A percentile compares a stretch with the other conserved stretches of the same genome.
phyloP scores from a whole-genome alignment of 2,797 vertebrate species.

The Columba guinea region DNA sequence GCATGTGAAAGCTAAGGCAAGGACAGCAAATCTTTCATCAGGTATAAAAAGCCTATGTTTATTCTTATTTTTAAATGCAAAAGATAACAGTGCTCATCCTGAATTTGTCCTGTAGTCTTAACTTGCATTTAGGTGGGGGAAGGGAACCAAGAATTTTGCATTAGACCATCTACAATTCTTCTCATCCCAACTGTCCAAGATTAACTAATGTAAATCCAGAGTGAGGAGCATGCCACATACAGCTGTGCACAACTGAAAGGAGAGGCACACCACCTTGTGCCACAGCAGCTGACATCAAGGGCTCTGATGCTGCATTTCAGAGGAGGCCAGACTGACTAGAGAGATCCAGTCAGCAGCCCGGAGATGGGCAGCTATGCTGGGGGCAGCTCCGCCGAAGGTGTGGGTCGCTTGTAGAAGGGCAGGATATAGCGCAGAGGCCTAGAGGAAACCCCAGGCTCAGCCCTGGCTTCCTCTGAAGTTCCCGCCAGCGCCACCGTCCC shows the following conservation, averaged over 20 bases:
- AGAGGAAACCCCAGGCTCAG: background rate
- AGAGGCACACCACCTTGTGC: accelerated
- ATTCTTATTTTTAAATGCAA: background rate
- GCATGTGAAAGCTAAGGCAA: background rate
- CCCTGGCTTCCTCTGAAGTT: background rate
- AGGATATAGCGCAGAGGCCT: background rate
- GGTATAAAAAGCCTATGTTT: background rate
- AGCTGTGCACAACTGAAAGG: background rate
- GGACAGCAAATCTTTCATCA: background rate
- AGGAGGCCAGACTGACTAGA: background rate
- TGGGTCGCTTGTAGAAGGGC: accelerated
- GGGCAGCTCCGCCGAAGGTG: background rate
- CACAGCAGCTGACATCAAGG: background rate
- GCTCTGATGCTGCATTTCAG: no score
- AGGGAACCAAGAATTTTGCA: background rate
- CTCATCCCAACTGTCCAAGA: background rate
- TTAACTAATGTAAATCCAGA: background rate
- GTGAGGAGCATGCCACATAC: accelerated
- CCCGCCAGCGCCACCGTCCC: background rate
- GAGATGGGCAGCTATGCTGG: accelerated
- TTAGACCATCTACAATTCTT: background rate
- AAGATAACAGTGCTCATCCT: background rate
- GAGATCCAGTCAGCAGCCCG: background rate
- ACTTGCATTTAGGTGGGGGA: background rate
- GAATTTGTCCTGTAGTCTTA: background rate